A percentile compares a stretch with the other conserved stretches of the same genome.
phyloP scores from a whole-genome alignment of 1,140 invertebrate species.

The Odontomachus brunneus region DNA sequence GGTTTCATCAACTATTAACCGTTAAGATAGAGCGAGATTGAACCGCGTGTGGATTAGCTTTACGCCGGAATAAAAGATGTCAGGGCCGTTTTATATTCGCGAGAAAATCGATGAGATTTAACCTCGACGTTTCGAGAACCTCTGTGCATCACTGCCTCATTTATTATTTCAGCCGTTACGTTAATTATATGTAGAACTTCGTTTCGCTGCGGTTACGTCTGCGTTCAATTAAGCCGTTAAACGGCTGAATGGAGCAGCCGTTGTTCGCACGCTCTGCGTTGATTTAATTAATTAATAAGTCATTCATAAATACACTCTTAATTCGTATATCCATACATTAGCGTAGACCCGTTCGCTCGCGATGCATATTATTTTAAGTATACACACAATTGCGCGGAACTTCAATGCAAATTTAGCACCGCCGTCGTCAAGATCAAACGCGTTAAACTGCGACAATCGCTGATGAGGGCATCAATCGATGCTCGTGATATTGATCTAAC shows the following conservation, averaged over 20 bases:
- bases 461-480: no score
- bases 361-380: no score
- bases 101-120: no score
- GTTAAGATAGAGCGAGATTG: neutral
- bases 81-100: neutral
- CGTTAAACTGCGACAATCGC: no score
- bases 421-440: no score
- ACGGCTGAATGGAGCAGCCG: neutral
- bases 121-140: no score
- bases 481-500: no score
- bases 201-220: neutral
- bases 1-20: neutral
- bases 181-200: slow-evolving; percentile 2
- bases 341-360: no score
- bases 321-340: neutral
- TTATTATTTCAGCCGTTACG: neutral
- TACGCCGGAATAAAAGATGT: neutral
- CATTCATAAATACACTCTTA: neutral
- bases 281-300: slow-evolving; percentile 14
- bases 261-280: no score
- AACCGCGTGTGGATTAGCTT: neutral
- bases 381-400: no score
- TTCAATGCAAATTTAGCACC: no score
- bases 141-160: no score
- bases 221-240: slow-evolving; percentile 13